Conservation (phyloP, 1,140 invertebrate species). For the Hypsibius dujardini region DNA sequence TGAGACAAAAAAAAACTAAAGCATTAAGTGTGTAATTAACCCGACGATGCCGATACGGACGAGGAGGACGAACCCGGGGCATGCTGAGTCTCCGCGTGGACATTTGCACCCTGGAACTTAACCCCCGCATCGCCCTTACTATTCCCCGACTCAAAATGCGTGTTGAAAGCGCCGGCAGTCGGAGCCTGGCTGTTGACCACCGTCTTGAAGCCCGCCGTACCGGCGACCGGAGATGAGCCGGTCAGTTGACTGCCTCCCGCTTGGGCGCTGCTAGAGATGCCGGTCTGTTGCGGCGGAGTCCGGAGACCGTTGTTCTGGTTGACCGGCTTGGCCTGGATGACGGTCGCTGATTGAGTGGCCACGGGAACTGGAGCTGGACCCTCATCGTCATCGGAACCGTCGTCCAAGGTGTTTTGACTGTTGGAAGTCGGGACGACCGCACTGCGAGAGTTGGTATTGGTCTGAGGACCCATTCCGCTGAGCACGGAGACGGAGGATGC, state of each 20-base stretch:
- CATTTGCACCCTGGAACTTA: neutral
- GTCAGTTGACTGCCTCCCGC: neutral
- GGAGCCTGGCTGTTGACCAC: neutral
- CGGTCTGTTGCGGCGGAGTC: neutral
- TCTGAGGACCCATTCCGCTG: too few species aligned
- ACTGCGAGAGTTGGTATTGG: too few species aligned
- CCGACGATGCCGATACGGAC: conserved; percentile 8
- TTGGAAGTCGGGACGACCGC: too few species aligned
- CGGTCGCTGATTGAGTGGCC: too few species aligned
- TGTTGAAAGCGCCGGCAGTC: neutral
- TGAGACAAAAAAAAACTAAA: too few species aligned
- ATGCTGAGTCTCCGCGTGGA: neutral
- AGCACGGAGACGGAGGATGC: too few species aligned
- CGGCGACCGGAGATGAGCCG: neutral
- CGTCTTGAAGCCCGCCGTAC: neutral
- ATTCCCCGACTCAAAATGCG: neutral
- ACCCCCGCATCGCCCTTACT: neutral
- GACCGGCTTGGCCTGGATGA: too few species aligned
- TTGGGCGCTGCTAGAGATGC: neutral
- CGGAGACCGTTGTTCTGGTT: too few species aligned
- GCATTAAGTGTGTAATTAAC: too few species aligned
- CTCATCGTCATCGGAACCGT: too few species aligned
- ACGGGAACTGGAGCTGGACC: too few species aligned
- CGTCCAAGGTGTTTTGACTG: too few species aligned
- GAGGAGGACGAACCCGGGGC: neutral